Evolutionary conservation across 2,113 vertebrate species (phyloP), one percentile per base, ranked within the genome.

Genomic region (Ranitomeya imitator): DNA sequence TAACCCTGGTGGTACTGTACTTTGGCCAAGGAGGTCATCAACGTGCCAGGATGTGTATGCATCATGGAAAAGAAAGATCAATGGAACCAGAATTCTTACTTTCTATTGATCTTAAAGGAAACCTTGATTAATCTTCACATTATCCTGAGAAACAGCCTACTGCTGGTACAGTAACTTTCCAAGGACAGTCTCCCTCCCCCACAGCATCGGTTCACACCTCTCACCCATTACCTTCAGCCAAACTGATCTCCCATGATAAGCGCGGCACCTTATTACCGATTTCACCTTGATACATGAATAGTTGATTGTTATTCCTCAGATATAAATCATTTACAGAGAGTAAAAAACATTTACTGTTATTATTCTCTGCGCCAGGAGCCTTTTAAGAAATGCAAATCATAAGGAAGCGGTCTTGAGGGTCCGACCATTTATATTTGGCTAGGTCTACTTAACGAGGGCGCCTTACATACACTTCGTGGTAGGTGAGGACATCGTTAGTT

Each of bases 171-270:
- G 13, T 76, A 57, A 85, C 84, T 71, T 76, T 60, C 37, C 71
- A 85, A 77, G 84, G 84, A 61, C 79, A 81, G 1, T 69, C 57
- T 86, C n/a, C 76, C 18, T 69, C 69, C 78, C n/a, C 2, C 15
- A 45, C 63, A 7, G 19, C 18, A 73, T 87, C 54, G 81, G 60
- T 85, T 74, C 55, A 77, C 84, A 76, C 83, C 83, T 69, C 23
- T 13, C 15, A 67, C 16, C 51, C 69, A 73, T 14, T 73, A 45
- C 4, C 13, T 52, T 67, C 83, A 84, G 23, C 23, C 61, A 61
- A 71, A 23, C 60, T 45, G 37, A 60, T 18, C 57, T 61, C 31
- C 0, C 1, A 55, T 54, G 21, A 81, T 52, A 45, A 45, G 6
- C 3, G 14, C 9, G 3, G 37, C 10, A 11, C 6, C 18, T 2